These are phyloP conservation scores for Macrostomum lignano DNA, from an alignment of 1,140 invertebrate genomes.

Conservation along the genomic window DNA sequence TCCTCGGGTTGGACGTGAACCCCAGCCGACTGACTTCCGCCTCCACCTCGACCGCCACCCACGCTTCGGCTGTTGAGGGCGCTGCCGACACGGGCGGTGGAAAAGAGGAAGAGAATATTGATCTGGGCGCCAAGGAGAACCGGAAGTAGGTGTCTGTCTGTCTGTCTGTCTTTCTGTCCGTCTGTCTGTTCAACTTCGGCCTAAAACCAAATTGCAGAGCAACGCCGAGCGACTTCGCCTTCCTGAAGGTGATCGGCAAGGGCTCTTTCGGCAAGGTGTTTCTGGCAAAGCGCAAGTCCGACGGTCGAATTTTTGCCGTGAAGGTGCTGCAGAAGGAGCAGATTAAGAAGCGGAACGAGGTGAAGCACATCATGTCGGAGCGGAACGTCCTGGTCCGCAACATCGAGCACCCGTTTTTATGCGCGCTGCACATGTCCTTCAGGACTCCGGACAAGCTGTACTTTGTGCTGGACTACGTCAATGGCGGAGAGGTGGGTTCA, in stretches of 20 bases:
- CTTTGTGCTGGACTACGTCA: too few species aligned
- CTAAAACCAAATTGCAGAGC: too few species aligned
- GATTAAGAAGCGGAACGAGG: constrained; percentile 37
- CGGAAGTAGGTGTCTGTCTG: too few species aligned
- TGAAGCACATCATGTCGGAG: constrained; percentile 40
- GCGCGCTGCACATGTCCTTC: constrained; percentile 39
- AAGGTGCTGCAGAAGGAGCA: constrained; percentile 36
- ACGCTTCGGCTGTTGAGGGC: too few species aligned
- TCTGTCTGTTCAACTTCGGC: too few species aligned
- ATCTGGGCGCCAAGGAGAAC: too few species aligned
- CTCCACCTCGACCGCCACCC: too few species aligned
- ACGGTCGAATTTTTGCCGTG: constrained; percentile 35
- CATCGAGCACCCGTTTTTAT: constrained; percentile 42
- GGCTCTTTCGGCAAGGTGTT: constrained; percentile 31
- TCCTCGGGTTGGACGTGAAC: constrained; percentile 52
- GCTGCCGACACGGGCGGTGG: too few species aligned
- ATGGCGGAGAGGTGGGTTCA: too few species aligned
- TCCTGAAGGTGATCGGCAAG: constrained; percentile 36
- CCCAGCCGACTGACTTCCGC: constrained; percentile 58
- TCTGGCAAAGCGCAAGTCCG: constrained; percentile 33
- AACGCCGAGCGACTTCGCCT: constrained; percentile 37
- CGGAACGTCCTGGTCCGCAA: constrained; percentile 39
- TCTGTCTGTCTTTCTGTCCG: too few species aligned
- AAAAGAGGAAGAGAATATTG: too few species aligned
- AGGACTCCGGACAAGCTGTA: constrained; percentile 41